phyloP scores from a whole-genome alignment of 2,888 invertebrate genomes.

The Altica lythri region DNA sequence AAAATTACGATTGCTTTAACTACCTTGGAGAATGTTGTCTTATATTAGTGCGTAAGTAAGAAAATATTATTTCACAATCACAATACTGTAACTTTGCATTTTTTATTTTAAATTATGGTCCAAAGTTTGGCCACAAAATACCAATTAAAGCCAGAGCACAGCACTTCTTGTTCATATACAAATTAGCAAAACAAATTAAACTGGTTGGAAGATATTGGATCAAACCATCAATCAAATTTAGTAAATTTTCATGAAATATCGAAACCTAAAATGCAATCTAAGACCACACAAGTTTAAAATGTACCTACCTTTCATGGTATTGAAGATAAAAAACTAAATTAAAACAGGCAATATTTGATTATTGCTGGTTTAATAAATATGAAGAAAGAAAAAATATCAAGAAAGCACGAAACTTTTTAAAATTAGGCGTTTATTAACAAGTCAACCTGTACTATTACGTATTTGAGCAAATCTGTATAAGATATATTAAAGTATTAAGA shows the following conservation, averaged over 20 bases:
- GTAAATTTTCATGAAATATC: neutral
- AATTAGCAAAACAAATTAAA: conserved; percentile 21
- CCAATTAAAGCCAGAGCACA: conserved; percentile 23
- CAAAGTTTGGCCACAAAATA: conserved; percentile 33
- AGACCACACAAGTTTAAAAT: too few relatives aligned
- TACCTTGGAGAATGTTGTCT: conserved; percentile 5
- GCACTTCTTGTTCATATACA: conserved; percentile 19
- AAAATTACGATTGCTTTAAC: conserved; percentile 1
- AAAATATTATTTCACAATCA: conserved; percentile 27
- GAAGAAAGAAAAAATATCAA: too few relatives aligned
- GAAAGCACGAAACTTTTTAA: too few relatives aligned
- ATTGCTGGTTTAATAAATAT: too few relatives aligned
- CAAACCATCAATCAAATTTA: neutral
- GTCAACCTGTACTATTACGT: too few relatives aligned
- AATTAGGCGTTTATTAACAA: too few relatives aligned
- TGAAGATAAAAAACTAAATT: too few relatives aligned
- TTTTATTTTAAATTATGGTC: conserved; percentile 26
- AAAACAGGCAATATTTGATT: too few relatives aligned
- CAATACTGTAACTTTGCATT: conserved; percentile 21
- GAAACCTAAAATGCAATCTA: neutral
- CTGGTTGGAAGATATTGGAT: neutral
- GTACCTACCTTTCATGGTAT: too few relatives aligned
- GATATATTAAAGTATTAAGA: too few relatives aligned
- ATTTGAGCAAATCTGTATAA: too few relatives aligned
- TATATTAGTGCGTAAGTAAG: conserved; percentile 16